Evolutionary conservation across 2,797 vertebrate genomes (phyloP), one percentile per base, ranked within the genome.

Genomic region (Cyclopterus lumpus): DNA sequence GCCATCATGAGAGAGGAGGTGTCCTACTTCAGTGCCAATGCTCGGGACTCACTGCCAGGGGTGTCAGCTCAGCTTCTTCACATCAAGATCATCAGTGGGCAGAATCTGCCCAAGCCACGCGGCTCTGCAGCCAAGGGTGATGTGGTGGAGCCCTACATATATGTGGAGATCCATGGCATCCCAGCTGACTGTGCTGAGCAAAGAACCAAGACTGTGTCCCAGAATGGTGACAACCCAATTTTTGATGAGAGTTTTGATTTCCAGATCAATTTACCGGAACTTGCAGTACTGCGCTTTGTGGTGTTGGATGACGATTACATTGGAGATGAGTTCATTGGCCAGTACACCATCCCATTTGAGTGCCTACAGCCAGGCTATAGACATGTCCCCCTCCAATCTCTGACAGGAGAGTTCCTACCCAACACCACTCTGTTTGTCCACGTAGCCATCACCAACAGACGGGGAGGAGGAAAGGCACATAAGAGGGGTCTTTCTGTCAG

Each of bases 181-280:
- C 97, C 97, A 0, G 97, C 97, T 0, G 97, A 98, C 88, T 97
- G 97, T 0, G 94, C 97, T 0, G 97, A 97, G 88, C 97, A 97
- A 85, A 94, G 97, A 92, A 97, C 97, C 83, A 97, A 97, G 88
- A 98, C 97, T 0, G 95, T 96, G 61, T 95, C 96, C 18, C 97
- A 97, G 87, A 97, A 96, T 26, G 97, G 96, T 15, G 96, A 97
- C 93, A 97, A 97, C 81, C 97, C 97, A 0, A 90, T 97, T 89
- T 98, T 97, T 12, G 97, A 98, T 0, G 97, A 98, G 89, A 97
- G 95, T 81, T 96, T 97, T 88, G 97, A 97, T 90, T 98, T 98
- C 91, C 97, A 97, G 91, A 96, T 98, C 55, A 98, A 98, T 91
- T 93, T 98, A 71, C 97, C 97, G 0, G 97, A 98, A 88, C 91